Evolutionary conservation across 1,140 invertebrate species (phyloP).

Genomic region (Macrosteles quadrilineatus): DNA sequence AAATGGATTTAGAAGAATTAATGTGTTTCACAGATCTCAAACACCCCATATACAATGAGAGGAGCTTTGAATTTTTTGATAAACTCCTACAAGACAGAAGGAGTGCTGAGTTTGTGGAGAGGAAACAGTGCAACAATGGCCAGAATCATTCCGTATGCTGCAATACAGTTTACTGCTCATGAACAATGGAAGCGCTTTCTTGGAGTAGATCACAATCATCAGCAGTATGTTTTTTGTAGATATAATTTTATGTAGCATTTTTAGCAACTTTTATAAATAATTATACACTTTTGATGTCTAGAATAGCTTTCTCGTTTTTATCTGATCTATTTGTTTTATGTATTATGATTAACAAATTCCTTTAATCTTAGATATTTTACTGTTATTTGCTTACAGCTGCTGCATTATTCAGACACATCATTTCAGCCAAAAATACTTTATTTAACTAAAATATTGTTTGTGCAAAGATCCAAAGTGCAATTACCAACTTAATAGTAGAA

Average conservation of each 20-base stretch:
- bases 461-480: too few relatives aligned
- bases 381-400: too few relatives aligned
- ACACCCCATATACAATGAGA: constrained; percentile 75
- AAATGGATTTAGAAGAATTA: not conserved
- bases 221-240: not conserved
- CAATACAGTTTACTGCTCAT: constrained; percentile 95
- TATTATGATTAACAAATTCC: too few relatives aligned
- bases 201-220: constrained; percentile 57
- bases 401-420: too few relatives aligned
- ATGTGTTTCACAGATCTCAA: constrained; percentile 48
- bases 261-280: not conserved
- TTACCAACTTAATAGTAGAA: too few relatives aligned
- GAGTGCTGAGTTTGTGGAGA: constrained; percentile 85
- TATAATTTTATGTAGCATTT: not conserved
- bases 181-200: constrained; percentile 93
- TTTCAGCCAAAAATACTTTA: too few relatives aligned
- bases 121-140: constrained; percentile 99
- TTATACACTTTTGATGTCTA: too few relatives aligned
- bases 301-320: too few relatives aligned
- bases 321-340: too few relatives aligned
- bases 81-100: constrained; percentile 69
- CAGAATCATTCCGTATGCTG: constrained; percentile 93
- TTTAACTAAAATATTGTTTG: too few relatives aligned
- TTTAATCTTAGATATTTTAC: too few relatives aligned
- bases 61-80: constrained; percentile 79